A percentile compares a stretch with the other conserved stretches of the same genome.
Evolutionary conservation across 2,797 vertebrate species (phyloP).

Genomic region (Amniataba percoides): DNA sequence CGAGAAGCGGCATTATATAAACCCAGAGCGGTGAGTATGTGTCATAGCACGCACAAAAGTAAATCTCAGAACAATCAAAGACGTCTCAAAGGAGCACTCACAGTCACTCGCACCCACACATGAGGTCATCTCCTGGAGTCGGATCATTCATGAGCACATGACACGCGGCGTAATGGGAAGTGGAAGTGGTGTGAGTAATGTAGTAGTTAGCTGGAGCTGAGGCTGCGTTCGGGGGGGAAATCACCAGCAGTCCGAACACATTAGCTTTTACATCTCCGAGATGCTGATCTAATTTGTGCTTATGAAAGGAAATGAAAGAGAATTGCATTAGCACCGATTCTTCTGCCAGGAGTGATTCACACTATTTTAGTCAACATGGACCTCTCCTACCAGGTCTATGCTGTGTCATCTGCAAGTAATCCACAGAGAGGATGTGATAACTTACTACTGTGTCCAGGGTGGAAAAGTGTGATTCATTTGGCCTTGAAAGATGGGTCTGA

Average conservation of each 20-base stretch:
- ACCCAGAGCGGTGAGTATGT: conserved; percentile 23
- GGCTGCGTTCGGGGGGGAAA: conserved; percentile 69
- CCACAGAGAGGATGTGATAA: conserved; percentile 9
- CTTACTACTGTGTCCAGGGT: conserved; percentile 7
- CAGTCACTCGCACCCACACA: conserved; percentile 65
- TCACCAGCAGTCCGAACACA: conserved; percentile 69
- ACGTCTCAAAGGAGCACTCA: conserved; percentile 71
- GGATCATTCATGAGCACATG: conserved; percentile 52
- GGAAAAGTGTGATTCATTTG: conserved; percentile 28
- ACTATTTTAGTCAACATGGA: conserved; percentile 55
- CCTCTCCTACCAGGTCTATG: conserved; percentile 40
- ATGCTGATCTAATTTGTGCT: conserved; percentile 73
- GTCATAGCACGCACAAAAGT: conserved; percentile 40
- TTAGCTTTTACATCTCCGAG: conserved; percentile 62
- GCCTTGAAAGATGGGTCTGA: conserved; percentile 2
- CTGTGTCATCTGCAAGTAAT: conserved; percentile 41
- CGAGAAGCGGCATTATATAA: conserved; percentile 6
- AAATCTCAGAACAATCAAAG: conserved; percentile 64
- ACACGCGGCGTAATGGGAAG: conserved; percentile 64
- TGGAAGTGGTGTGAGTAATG: conserved; percentile 79
- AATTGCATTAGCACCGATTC: conserved; percentile 70
- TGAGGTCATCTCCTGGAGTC: conserved; percentile 69
- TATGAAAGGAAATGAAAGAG: conserved; percentile 73
- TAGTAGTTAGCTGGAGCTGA: conserved; percentile 62
- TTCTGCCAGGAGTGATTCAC: conserved; percentile 62